phyloP scores from a whole-genome alignment of 2,888 invertebrate species.

The Tricholauxania praeusta region DNA sequence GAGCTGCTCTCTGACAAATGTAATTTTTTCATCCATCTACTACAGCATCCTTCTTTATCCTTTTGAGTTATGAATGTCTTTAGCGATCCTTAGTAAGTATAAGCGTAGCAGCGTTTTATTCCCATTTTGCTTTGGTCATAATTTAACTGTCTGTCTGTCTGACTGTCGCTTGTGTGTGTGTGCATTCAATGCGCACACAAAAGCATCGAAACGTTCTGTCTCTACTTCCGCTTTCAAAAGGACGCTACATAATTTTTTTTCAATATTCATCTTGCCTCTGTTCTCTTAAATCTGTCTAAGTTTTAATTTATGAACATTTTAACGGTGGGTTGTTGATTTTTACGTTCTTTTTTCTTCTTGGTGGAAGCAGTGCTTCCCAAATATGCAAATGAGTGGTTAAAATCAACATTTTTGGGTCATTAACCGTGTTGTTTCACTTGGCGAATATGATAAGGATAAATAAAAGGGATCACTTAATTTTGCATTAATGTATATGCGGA shows the following conservation, averaged over 20 bases:
- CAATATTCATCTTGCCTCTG: background rate
- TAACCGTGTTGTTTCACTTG: no score
- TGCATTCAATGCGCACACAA: conserved; percentile 17
- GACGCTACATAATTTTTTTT: background rate
- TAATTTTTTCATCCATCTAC: conserved; percentile 16
- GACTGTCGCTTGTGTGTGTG: background rate
- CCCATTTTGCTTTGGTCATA: background rate
- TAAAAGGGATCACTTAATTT: no score
- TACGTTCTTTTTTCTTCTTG: no score
- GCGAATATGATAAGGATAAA: no score
- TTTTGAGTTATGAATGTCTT: conserved; percentile 22
- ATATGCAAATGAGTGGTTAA: no score
- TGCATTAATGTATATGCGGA: no score
- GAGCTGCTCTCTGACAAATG: background rate
- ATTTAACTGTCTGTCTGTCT: conserved; percentile 2
- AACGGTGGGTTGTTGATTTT: background rate
- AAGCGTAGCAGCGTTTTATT: background rate
- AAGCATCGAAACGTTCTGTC: background rate
- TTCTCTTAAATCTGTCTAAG: conserved; percentile 17
- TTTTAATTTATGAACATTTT: conserved; percentile 21
- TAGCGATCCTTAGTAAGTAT: no score
- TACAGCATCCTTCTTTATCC: conserved; percentile 2
- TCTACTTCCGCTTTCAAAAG: background rate
- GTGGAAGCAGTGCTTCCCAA: conserved; percentile 1
- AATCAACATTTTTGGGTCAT: no score